phyloP scores from a whole-genome alignment of 2,113 vertebrate genomes.

The Phylloscopus trochiloides region DNA sequence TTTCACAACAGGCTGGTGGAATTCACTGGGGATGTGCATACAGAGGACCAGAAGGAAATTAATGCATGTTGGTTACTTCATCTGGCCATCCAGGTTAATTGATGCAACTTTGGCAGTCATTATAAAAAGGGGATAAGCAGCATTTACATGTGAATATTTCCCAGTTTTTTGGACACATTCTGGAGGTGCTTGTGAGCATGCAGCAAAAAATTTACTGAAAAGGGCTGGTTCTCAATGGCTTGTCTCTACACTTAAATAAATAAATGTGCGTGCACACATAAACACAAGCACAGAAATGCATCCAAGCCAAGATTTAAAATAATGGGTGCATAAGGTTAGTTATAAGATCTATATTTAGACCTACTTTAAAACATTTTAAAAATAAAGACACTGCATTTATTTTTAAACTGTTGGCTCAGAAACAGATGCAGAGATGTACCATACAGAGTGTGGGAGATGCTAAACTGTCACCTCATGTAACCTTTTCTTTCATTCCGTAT shows the following conservation, averaged over 20 bases:
- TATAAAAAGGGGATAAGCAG: neutral
- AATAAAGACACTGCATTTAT: constrained; percentile 1
- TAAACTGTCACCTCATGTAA: neutral
- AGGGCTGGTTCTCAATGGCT: neutral
- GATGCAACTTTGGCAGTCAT: neutral
- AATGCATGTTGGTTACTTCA: neutral
- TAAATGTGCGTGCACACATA: neutral
- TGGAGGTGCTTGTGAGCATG: neutral
- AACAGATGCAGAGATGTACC: neutral
- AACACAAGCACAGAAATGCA: neutral
- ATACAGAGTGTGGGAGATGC: neutral
- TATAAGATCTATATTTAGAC: neutral
- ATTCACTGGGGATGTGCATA: neutral
- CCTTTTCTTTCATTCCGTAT: neutral
- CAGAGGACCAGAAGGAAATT: neutral
- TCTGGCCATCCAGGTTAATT: constrained; percentile 9
- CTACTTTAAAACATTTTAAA: neutral
- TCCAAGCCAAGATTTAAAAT: neutral
- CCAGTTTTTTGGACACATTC: neutral
- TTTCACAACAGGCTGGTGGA: neutral
- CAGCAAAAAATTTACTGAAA: neutral
- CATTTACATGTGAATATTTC: neutral
- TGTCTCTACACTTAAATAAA: neutral
- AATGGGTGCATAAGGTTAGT: neutral
- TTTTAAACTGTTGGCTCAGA: constrained; percentile 19